Evolutionary conservation across 2,113 vertebrate genomes (phyloP), one percentile per base, ranked within the genome.

Genomic region (Myotis brandtii): DNA sequence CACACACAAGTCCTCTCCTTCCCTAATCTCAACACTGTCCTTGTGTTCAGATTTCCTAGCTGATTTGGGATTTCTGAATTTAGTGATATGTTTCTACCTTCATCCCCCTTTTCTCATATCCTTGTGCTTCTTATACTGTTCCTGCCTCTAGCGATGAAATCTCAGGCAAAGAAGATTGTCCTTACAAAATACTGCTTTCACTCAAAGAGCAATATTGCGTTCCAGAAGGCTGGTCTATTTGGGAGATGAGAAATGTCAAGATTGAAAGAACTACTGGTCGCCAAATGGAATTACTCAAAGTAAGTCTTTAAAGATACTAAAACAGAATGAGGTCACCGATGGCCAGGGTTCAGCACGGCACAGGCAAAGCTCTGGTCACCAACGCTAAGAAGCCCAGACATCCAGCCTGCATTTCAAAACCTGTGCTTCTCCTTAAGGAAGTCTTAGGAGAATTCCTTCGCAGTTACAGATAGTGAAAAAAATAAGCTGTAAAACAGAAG

Each of bases 121-220:
- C 87, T 69, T 66, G 59, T 48, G 80, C 30, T 88, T 80, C 81
- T 90, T 91, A 64, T 20, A 67, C 27, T 30, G 25, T 40, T 72
- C 46, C 85, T 80, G 90, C 80, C 89, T 95, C 90, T 75, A 79
- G 59, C 88, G 32, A 40, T 80, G 72, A 94, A 89, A 92, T 93
- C 95, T 97, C 95, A 89, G 59, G 91, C 56, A 92, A 72, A 73
- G 66, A 83, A 92, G 72, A 80, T 50, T 73, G 81, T 91, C 95
- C 67, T 85, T 89, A 95, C 80, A 92, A 97, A 96, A 94, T 34
- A 52, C 73, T 76, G 77, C 30, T 85, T 94, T 97, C 90, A 95
- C 84, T 95, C 66, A 92, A 91, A 92, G 95, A 95, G 76, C 34
- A 85, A n/a, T 40, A 91, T 81, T 77, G 37, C 89, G 75, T 88